A percentile compares a stretch with the other conserved stretches of the same genome.
These are phyloP conservation scores for Mesodorylaimus sp. DNA, from an alignment of 2,888 invertebrate species.

Conservation along the genomic window DNA sequence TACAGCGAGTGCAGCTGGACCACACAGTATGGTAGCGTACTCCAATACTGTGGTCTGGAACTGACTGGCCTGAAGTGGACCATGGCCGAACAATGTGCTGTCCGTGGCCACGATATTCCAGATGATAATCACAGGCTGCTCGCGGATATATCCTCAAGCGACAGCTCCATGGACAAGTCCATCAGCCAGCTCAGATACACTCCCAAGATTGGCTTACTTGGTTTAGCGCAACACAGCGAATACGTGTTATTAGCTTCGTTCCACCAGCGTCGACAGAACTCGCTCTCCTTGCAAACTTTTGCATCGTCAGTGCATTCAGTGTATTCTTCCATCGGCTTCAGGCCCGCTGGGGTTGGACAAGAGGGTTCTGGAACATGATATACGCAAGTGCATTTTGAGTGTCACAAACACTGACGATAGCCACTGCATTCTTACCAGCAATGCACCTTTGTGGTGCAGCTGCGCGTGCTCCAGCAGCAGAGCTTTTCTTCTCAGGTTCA, in stretches of 20 bases:
- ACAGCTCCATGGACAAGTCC: neutral
- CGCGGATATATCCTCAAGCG: neutral
- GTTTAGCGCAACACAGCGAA: constrained; percentile 13
- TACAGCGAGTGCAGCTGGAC: no score
- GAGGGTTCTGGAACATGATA: constrained; percentile 9
- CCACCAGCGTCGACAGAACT: constrained; percentile 14
- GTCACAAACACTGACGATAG: no score
- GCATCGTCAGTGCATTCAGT: constrained; percentile 8
- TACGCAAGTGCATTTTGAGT: no score
- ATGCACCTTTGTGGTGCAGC: constrained; percentile 2
- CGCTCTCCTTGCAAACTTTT: constrained; percentile 4
- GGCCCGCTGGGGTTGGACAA: constrained; percentile 11
- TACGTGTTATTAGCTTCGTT: constrained; percentile 10
- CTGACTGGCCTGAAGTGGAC: no score
- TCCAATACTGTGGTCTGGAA: no score
- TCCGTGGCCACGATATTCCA: neutral
- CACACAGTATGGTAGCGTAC: no score
- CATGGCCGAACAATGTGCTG: no score
- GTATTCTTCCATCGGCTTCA: constrained; percentile 9
- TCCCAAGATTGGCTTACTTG: constrained; percentile 9
- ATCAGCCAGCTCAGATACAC: neutral
- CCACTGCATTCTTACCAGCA: neutral
- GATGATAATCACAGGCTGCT: neutral
- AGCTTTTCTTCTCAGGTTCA: constrained; percentile 4
- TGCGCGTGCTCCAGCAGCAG: no score